phyloP scores from a whole-genome alignment of 2,797 vertebrate species.

The Tauraco hartlaubi region DNA sequence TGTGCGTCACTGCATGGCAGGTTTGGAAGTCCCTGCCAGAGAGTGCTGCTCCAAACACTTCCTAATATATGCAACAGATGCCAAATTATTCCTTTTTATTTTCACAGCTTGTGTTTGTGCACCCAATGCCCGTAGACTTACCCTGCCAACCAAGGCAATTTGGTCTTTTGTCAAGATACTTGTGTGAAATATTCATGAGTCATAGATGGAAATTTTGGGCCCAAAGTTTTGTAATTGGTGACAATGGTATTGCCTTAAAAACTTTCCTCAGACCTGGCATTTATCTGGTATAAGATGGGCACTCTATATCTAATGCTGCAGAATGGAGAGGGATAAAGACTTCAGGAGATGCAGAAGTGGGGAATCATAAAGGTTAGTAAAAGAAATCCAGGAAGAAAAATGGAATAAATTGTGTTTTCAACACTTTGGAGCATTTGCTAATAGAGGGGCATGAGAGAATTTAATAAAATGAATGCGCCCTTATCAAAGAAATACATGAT shows the following conservation, averaged over 20 bases:
- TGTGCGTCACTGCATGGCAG: conserved; percentile 10
- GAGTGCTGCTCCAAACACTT: conserved; percentile 29
- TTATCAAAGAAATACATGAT: neutral
- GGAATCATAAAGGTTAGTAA: neutral
- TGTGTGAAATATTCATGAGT: conserved; percentile 53
- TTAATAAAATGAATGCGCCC: neutral
- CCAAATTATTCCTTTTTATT: conserved; percentile 69
- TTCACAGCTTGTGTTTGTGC: conserved; percentile 66
- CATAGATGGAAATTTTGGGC: neutral
- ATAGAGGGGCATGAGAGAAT: neutral
- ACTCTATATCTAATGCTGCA: neutral
- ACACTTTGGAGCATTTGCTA: neutral
- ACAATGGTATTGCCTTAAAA: neutral
- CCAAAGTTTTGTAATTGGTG: neutral
- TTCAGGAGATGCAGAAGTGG: neutral
- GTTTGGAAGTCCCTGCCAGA: conserved; percentile 40
- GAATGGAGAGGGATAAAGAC: neutral
- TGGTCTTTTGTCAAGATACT: conserved; percentile 42
- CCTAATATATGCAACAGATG: conserved; percentile 42
- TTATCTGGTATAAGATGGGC: neutral
- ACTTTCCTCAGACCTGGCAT: neutral
- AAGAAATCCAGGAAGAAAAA: neutral
- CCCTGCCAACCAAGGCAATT: conserved; percentile 54
- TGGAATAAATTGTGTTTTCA: neutral
- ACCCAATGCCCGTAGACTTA: conserved; percentile 21